Base-by-base conservation (phyloP, 2,113 vertebrate species). In the Leptodactylus fuscus region DNA sequence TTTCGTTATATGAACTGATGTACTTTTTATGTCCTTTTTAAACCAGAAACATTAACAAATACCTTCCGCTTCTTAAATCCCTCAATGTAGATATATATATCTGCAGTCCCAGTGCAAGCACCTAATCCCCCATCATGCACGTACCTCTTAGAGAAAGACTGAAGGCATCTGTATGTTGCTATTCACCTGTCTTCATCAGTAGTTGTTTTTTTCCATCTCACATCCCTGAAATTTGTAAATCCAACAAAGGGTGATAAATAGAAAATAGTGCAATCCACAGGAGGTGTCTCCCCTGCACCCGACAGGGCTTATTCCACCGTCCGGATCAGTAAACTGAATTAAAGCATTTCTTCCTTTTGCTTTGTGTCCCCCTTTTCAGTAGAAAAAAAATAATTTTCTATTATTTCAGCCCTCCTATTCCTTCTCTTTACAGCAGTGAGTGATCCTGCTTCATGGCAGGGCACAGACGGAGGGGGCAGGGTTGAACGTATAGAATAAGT, bases 221-320 rank as follows among this genome's bases (percentile, higher is more conserved):
- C 65, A 60, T 80, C 46, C 38, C 65, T 44, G 65, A 38, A 69
- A 85, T 85, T 85, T 85, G 84, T 85, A 85, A 85, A 85, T 85
- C 84, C 84, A 81, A 79, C 41, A 81, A 67, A 60, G 77, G 34
- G 27, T 46, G 46, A n/a, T 62, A 69, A 73, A 48, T 10, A 76
- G 24, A 16, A 74, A 73, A 29, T n/a, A 12, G 18, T 83, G 15
- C 77, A 73, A 81, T 85, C 67, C 84, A 46, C 24, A 18, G 46
- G 44, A 41, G 18, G 34, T 58, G 51, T 70, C 53, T 24, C 60
- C 41, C 69, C 65, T 60, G 77, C 77, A 48, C 65, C 48, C 71
- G 38, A 81, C 29, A 16, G 24, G 62, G 48, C 65, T 85, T 85
- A 85, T 58, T 55, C 84, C 62, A 70, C 77, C 22, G 65, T 73